phyloP scores from a whole-genome alignment of 1,140 invertebrate species.

The Mesaphorura yosii region DNA sequence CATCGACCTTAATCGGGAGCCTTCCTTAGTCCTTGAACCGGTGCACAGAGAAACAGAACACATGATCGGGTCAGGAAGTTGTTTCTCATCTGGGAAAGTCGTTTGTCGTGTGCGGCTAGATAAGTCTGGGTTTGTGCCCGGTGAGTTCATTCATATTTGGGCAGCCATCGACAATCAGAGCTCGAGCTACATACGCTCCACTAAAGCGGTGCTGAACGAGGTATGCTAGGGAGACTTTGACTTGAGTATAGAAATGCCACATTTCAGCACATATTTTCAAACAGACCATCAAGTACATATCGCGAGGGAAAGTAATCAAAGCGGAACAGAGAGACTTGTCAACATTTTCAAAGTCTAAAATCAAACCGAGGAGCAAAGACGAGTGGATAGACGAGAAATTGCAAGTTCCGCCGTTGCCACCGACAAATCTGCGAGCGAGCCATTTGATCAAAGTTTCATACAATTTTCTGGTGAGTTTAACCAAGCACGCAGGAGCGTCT shows the following conservation, averaged over 20 bases:
- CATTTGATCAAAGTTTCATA: slow-evolving; percentile 90
- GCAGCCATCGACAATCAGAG: slow-evolving; percentile 77
- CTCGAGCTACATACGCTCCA: slow-evolving; percentile 59
- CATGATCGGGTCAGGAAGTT: slow-evolving; percentile 63
- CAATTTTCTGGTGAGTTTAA: slow-evolving; percentile 75
- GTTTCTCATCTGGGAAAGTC: slow-evolving; percentile 68
- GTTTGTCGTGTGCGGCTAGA: slow-evolving; percentile 73
- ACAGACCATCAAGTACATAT: slow-evolving; percentile 80
- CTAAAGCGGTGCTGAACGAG: slow-evolving; percentile 65
- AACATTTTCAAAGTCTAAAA: slow-evolving; percentile 65
- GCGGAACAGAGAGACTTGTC: slow-evolving; percentile 77
- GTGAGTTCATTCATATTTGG: slow-evolving; percentile 59
- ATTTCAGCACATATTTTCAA: slow-evolving; percentile 31
- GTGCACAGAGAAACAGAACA: slow-evolving; percentile 83
- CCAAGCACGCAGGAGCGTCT: neutral
- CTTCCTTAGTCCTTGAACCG: slow-evolving; percentile 58
- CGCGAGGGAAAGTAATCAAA: slow-evolving; percentile 70
- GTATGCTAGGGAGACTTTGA: slow-evolving; percentile 35
- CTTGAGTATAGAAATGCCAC: neutral
- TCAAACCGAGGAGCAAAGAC: slow-evolving; percentile 64
- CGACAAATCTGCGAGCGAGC: slow-evolving; percentile 88
- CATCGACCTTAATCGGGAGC: slow-evolving; percentile 84
- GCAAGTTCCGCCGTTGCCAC: slow-evolving; percentile 85
- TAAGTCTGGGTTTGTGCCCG: slow-evolving; percentile 82
- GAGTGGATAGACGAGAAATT: slow-evolving; percentile 83